Evolutionary conservation across 2,888 invertebrate species (phyloP), one percentile per base, ranked within the genome.

Genomic region (Pachymerium ferrugineum): DNA sequence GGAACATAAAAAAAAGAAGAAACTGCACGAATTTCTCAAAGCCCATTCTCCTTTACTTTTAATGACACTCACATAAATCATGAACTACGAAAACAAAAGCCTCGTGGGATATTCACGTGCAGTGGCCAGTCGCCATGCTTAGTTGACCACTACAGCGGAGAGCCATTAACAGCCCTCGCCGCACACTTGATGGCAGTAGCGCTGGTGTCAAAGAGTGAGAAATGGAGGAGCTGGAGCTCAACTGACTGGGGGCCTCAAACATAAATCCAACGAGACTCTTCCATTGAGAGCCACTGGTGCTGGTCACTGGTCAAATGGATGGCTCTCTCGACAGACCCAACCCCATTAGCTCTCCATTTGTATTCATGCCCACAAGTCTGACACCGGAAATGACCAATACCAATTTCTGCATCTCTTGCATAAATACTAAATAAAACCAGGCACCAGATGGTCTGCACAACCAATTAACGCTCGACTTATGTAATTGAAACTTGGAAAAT

Each of bases 231-330:
- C 16, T 22, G 19, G n/a, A n/a, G 16, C 19, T 47, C 47, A 47
- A 47, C 47, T 47, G 47, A 47, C 47, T 47, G 47, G 47, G 47
- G 47, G 47, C 47, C 47, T 47, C 10, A 16, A 16, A 47, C 42
- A 42, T 42, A 42, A 42, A 42, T 42, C 42, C 42, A 8, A 42
- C 42, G 42, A 5, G 47, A 3, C 47, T 47, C 47, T 47, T 47
- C 47, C 47, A 47, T 47, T 47, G 47, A 47, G 47, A 47, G n/a
- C 47, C 47, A 47, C 47, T 47, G 47, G 47, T 47, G 47, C 47
- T 47, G 42, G 47, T n/a, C 47, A 16, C 47, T 47, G 47, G 47
- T 47, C 47, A 47, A 47, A 47, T 47, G 47, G 47, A 47, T 47
- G n/a, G 47, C 47, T 8, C 19, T 47, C 47, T 47, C 47, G 47